Conservation (phyloP, 2,888 invertebrate species). For the Hoplodrina ambigua region DNA sequence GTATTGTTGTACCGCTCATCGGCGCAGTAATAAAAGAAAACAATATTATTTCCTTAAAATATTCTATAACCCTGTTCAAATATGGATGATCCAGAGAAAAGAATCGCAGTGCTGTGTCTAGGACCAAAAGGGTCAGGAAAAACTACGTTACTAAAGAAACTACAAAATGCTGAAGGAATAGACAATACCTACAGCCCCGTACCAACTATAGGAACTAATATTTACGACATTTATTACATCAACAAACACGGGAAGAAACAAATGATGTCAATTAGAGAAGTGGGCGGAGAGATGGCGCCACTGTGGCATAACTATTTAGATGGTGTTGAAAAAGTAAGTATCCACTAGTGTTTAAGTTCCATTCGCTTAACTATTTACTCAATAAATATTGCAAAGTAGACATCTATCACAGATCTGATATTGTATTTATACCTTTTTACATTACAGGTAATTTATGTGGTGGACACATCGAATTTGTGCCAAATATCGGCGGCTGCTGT, state of each 20-base stretch:
- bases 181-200: slow-evolving; percentile 95
- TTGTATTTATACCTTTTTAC: not conserved
- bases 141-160: slow-evolving; percentile 93
- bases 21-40: too few relatives aligned
- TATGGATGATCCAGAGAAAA: slow-evolving; percentile 85
- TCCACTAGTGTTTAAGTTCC: not conserved
- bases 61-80: not conserved
- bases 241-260: slow-evolving; percentile 88
- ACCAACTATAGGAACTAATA: slow-evolving; percentile 95
- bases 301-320: slow-evolving; percentile 95
- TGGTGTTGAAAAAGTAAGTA: slow-evolving; percentile 89
- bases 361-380: not conserved
- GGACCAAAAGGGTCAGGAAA: slow-evolving; percentile 96
- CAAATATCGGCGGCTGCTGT: slow-evolving; percentile 96
- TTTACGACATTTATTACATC: slow-evolving; percentile 91
- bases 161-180: slow-evolving; percentile 93
- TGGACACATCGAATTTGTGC: slow-evolving; percentile 96
- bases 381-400: too few relatives aligned
- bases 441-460: slow-evolving; percentile 93
- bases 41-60: not conserved
- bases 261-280: slow-evolving; percentile 92
- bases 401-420: too few relatives aligned
- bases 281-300: slow-evolving; percentile 95
- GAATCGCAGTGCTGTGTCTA: slow-evolving; percentile 91
- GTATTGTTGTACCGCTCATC: not conserved